Conservation (phyloP, 2,888 invertebrate species). For the Pollenia labialis region DNA sequence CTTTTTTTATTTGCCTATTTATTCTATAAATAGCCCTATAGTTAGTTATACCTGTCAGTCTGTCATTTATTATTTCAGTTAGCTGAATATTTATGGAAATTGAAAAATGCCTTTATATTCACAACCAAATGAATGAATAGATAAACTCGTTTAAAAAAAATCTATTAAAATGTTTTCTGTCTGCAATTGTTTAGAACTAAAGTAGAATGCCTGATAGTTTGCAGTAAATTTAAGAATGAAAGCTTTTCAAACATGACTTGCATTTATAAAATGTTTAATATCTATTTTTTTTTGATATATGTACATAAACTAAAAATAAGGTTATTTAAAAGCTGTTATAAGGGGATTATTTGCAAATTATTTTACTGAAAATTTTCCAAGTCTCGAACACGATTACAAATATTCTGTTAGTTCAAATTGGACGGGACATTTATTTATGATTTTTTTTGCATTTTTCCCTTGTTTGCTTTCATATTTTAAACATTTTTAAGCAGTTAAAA, state of each 20-base stretch:
- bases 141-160: not conserved
- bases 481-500: no score
- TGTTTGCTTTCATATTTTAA: no score
- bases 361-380: no score
- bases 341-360: no score
- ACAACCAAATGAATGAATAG: not conserved
- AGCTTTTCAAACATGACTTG: conserved; percentile 71
- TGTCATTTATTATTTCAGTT: conserved; percentile 5
- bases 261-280: conserved; percentile 71
- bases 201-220: conserved; percentile 6
- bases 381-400: no score
- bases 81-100: conserved; percentile 9
- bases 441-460: no score
- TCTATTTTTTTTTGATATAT: conserved; percentile 40
- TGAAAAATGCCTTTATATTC: not conserved
- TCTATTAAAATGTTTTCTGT: conserved; percentile 30
- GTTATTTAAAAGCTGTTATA: not conserved
- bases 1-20: not conserved
- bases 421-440: no score
- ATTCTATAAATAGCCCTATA: conserved; percentile 4
- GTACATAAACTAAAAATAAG: conserved; percentile 1
- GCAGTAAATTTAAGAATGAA: conserved; percentile 41
- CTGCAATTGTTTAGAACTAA: not conserved
- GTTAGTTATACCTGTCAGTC: conserved; percentile 55
- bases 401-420: no score